Conservation (phyloP, 2,113 vertebrate genomes). For the Pollimyrus isidori region DNA sequence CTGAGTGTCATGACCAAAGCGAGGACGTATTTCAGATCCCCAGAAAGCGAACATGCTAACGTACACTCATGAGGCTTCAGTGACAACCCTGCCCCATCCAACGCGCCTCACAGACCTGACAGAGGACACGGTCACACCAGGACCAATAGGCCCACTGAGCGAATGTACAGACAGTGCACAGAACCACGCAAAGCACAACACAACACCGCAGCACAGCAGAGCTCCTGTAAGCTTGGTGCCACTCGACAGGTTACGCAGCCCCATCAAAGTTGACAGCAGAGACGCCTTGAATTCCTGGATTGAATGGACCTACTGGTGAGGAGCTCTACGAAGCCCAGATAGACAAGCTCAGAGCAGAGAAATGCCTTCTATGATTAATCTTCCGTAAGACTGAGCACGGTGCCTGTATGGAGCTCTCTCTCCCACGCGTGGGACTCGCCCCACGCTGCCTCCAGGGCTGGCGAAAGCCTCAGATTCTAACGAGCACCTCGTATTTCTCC, state of each 20-base stretch:
- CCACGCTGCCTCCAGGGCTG: conserved; percentile 20
- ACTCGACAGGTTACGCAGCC: neutral
- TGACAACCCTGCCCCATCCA: neutral
- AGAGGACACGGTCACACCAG: neutral
- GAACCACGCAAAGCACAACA: neutral
- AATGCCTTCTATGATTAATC: neutral
- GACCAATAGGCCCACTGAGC: neutral
- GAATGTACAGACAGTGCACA: neutral
- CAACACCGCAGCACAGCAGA: neutral
- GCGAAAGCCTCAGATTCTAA: conserved; percentile 51
- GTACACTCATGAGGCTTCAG: neutral
- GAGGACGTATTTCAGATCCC: neutral
- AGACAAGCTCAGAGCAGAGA: neutral
- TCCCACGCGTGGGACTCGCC: neutral
- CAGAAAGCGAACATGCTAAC: neutral
- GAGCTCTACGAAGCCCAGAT: neutral
- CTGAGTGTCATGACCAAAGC: neutral
- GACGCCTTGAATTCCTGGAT: neutral
- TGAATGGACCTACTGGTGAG: neutral
- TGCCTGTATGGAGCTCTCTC: neutral
- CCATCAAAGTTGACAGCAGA: neutral
- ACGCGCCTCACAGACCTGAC: neutral
- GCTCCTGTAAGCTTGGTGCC: neutral
- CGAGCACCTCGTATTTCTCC: conserved; percentile 52
- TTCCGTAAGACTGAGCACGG: neutral